Evolutionary conservation across 2,797 vertebrate genomes (phyloP).

Genomic region (Aythya fuligula): DNA sequence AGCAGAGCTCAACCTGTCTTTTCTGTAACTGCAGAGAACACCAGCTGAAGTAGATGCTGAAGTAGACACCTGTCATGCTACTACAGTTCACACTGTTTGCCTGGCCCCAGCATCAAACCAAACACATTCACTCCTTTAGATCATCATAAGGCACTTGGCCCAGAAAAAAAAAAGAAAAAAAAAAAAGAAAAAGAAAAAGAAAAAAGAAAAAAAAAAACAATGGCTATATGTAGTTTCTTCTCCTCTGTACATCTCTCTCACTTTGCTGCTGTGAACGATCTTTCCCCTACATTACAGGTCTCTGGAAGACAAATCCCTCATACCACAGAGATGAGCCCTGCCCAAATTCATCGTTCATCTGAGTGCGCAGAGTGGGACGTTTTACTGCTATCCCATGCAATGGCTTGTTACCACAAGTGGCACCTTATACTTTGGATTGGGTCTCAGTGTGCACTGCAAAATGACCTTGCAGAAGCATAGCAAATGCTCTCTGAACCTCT

Average conservation of each 20-base stretch:
- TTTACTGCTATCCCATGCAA: not conserved
- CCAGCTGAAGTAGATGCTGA: not conserved
- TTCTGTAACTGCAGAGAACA: not conserved
- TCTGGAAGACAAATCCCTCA: not conserved
- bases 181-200: no score
- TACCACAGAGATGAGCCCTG: not conserved
- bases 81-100: rapidly evolving
- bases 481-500: not conserved
- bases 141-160: not conserved
- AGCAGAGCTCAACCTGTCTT: not conserved
- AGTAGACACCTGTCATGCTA: not conserved
- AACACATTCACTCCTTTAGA: not conserved
- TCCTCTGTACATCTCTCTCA: not conserved
- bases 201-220: not conserved
- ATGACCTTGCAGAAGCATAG: not conserved
- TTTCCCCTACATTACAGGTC: not conserved
- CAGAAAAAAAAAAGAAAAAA: no score
- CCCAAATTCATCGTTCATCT: rapidly evolving
- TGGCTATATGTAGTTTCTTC: not conserved
- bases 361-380: rapidly evolving
- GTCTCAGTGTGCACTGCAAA: not conserved
- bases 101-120: not conserved
- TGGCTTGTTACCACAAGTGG: rapidly evolving
- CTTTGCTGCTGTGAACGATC: not conserved
- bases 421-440: not conserved